A percentile compares a stretch with the other conserved stretches of the same genome.
Evolutionary conservation across 2,113 vertebrate species (phyloP).

Genomic region (Sander vitreus): DNA sequence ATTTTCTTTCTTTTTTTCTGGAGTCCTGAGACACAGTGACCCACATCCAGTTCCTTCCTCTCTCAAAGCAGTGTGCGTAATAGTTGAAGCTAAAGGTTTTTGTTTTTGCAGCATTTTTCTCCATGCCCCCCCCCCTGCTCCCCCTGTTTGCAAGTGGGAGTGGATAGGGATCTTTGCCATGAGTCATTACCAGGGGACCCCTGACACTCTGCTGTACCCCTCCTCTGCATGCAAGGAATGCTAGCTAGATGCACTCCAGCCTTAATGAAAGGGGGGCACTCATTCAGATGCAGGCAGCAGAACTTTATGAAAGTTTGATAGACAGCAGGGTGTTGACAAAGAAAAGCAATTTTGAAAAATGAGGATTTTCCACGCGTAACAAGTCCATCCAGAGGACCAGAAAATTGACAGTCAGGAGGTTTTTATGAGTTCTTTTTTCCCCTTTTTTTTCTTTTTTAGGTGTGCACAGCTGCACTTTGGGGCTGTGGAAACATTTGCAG

Average conservation of each 20-base stretch:
- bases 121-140: not conserved
- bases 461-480: constrained; percentile 79
- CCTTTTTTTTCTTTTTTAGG: constrained; percentile 43
- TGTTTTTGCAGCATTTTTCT: constrained; percentile 67
- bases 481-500: constrained; percentile 71
- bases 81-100: constrained; percentile 64
- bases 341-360: constrained; percentile 48
- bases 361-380: constrained; percentile 49
- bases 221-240: constrained; percentile 78
- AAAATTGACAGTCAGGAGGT: constrained; percentile 53
- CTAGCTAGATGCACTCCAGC: constrained; percentile 57
- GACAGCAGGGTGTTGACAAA: constrained; percentile 58
- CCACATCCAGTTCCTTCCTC: constrained; percentile 80
- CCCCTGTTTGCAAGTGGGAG: constrained; percentile 59
- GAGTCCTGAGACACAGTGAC: constrained; percentile 79
- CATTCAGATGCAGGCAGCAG: constrained; percentile 64
- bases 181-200: constrained; percentile 75
- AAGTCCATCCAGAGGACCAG: constrained; percentile 41
- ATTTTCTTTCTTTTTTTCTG: constrained; percentile 48
- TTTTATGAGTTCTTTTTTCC: constrained; percentile 34
- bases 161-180: constrained; percentile 74
- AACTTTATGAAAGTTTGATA: constrained; percentile 64
- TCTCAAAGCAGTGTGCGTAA: constrained; percentile 39
- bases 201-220: constrained; percentile 71
- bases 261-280: constrained; percentile 58